Base-by-base conservation (phyloP, 2,888 invertebrate species). In the Falcaria lacertinaria region DNA sequence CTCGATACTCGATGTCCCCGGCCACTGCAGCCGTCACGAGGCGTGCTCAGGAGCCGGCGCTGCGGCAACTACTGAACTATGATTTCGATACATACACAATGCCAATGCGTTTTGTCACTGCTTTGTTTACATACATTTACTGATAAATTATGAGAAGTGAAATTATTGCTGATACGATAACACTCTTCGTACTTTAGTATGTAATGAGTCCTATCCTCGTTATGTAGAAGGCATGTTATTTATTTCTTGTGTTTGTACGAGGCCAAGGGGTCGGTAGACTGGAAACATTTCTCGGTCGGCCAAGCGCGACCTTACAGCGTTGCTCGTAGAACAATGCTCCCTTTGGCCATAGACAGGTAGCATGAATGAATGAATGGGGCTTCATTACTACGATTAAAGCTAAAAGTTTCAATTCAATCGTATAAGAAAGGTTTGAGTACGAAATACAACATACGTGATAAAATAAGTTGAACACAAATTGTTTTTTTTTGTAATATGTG, bases 261-360 rank as follows among this genome's bases (percentile, higher is more conserved):
- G 28, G 28, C 28, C 28, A 11, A 28, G 39, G 48, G 44, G 44
- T 54, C 53, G 55, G 47, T 44, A 70, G 68, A 72, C 65, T 71
- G 64, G 66, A 69, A 73, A 68, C 61, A 60, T 62, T 69, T 64
- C 57, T 52, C 42, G 47, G 39, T 56, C 64, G 50, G 54, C 61
- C 61, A 60, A 58, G 68, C 73, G 62, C 49, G 51, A 59, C 67
- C 63, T 56, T 50, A 51, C 48, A 38, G 52, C 41, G 50, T 60
- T 60, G 54, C 58, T 51, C 51, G 58, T 50, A 52, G 54, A 63
- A 60, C 61, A n/a, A n/a, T n/a, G n/a, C n/a, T n/a, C n/a, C n/a
- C n/a, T n/a, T n/a, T n/a, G n/a, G n/a, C n/a, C n/a, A n/a, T n/a
- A n/a, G n/a, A n/a, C n/a, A n/a, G n/a, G n/a, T n/a, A n/a, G n/a